Evolutionary conservation across 1,140 invertebrate species (phyloP), one percentile per base, ranked within the genome.

Genomic region (Eciton burchellii): DNA sequence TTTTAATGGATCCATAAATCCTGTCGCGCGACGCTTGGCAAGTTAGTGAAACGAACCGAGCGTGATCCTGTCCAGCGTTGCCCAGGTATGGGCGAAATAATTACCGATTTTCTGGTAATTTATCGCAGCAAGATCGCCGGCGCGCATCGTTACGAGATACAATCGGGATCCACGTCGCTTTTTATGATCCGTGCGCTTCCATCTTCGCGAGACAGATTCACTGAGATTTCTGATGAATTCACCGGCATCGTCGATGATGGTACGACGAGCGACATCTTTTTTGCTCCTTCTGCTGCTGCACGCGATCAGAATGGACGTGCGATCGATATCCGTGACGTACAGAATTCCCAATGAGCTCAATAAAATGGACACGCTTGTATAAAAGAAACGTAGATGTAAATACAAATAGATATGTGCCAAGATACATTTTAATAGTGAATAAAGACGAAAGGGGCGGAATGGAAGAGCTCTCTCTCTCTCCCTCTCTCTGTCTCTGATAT

Each of bases 1-100:
- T 79, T 79, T 79, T 79, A 70, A 79, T 79, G 6, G 74, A 35
- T 35, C 56, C 74, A 70, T 79, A 70, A 79, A 79, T 79, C 45
- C 52, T 21, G 52, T 70, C 63, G 63, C 6, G 6, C 35, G 43
- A 70, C 41, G 52, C 60, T 65, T 43, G 45, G 60, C 29, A 52
- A 41, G 73, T 79, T 70, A 26, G 41, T 24, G 12, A 62, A 54
- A 12, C 26, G 35, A 68, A 16, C 14, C 63, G 35, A 54, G 29
- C 47, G 21, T 14, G n/a, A 16, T 68, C 47, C 35, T 35, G 6
- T 54, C 62, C 21, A n/a, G n/a, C n/a, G 62, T 77, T 70, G 35
- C 35, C 24, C 49, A 45, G 49, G 21, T 70, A 79, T 35, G 63
- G n/a, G 21, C 65, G 65, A 79, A 79, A 79, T 79, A 79, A 79